phyloP scores from a whole-genome alignment of 1,140 invertebrate species.

The Akabosia matsudoensis region DNA sequence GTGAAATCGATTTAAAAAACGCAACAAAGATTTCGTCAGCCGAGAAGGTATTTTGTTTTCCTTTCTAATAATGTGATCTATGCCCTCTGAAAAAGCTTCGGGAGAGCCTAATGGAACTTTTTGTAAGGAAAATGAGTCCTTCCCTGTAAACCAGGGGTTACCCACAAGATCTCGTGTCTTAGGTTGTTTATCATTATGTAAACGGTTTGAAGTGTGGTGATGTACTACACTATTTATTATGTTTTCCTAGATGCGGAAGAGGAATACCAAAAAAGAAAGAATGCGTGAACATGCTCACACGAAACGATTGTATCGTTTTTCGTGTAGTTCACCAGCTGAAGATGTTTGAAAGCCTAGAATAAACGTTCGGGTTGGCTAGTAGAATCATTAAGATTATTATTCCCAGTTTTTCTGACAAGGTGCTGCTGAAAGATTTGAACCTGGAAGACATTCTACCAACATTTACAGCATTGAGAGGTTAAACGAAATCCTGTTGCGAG shows the following conservation, averaged over 20 bases:
- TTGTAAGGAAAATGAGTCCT: too few species aligned
- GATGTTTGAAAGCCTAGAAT: not conserved
- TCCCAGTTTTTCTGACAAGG: not conserved
- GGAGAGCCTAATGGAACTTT: too few species aligned
- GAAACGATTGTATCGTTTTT: not conserved
- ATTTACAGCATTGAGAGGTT: not conserved
- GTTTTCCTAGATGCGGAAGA: not conserved
- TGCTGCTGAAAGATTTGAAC: not conserved
- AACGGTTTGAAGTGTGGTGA: too few species aligned
- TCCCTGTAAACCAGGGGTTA: too few species aligned
- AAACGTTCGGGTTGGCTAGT: not conserved
- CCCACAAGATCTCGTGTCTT: too few species aligned
- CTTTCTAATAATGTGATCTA: too few species aligned
- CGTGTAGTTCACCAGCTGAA: not conserved
- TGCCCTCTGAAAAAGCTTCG: too few species aligned
- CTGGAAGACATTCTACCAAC: not conserved
- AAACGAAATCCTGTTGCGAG: not conserved
- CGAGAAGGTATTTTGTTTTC: not conserved
- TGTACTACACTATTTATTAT: not conserved
- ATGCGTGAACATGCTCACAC: not conserved
- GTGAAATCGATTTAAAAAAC: not conserved
- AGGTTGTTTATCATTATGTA: too few species aligned
- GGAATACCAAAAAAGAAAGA: not conserved
- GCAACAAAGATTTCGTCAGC: not conserved
- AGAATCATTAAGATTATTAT: constrained; percentile 22